Percentiles rank a stretch among this genome's conserved stretches.
Evolutionary conservation across 2,113 vertebrate species (phyloP).

Genomic region (Calcarius ornatus): DNA sequence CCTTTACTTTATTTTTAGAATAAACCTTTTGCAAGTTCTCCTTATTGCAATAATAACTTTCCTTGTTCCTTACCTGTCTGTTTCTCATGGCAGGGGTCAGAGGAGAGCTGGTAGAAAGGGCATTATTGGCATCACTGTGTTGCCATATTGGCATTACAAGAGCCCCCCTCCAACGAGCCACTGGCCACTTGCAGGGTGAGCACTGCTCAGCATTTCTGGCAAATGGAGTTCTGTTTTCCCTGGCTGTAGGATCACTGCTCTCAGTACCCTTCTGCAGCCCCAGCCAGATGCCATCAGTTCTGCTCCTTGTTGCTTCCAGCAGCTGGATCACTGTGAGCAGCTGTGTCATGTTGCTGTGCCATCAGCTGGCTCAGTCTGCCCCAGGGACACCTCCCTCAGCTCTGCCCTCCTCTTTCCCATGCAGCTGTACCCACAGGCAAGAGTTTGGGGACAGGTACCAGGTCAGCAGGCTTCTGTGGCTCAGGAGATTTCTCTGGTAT

Average conservation of each 20-base stretch:
- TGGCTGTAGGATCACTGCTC: background rate
- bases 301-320: background rate
- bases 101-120: background rate
- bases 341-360: background rate
- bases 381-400: background rate
- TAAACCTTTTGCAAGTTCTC: background rate
- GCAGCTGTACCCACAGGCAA: background rate
- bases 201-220: background rate
- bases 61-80: background rate
- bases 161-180: background rate
- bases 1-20: slow-evolving; percentile 9
- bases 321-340: background rate
- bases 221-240: background rate
- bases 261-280: background rate
- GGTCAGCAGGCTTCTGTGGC: background rate
- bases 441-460: background rate
- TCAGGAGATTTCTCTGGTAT: background rate
- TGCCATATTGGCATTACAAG: background rate
- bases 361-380: background rate
- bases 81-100: background rate
- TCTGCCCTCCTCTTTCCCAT: background rate
- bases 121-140: background rate
- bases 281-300: background rate
- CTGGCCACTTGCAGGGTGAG: background rate
- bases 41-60: background rate